A percentile compares a stretch with the other conserved stretches of the same genome.
These are phyloP conservation scores for Chalcosyrphus nemorum DNA, from an alignment of 2,888 invertebrate species.

Conservation along the genomic window DNA sequence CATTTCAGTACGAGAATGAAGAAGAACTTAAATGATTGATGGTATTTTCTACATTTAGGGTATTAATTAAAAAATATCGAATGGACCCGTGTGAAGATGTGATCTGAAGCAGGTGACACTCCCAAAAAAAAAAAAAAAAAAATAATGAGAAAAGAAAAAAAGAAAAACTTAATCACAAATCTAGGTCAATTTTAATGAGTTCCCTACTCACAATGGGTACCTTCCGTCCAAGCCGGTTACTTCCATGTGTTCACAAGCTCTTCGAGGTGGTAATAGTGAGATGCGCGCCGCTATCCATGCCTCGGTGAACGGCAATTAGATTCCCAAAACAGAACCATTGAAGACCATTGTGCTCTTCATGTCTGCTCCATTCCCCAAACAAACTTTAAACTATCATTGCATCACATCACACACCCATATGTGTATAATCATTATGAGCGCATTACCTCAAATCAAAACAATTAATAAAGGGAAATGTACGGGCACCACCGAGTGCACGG, in stretches of 20 bases:
- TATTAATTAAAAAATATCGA: constrained; percentile 22
- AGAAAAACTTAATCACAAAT: constrained; percentile 37
- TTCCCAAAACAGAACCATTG: constrained; percentile 14
- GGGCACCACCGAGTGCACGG: constrained; percentile 45
- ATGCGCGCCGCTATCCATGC: neutral
- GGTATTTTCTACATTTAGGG: constrained; percentile 7
- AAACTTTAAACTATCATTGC: constrained; percentile 15
- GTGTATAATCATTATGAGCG: constrained; percentile 25
- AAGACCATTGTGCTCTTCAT: constrained; percentile 16
- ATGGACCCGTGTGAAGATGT: constrained; percentile 22
- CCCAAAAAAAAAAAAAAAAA: constrained; percentile 23
- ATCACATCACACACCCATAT: constrained; percentile 18
- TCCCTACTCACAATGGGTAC: constrained; percentile 26
- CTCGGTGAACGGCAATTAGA: constrained; percentile 23
- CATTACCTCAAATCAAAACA: constrained; percentile 53
- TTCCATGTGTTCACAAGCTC: constrained; percentile 21
- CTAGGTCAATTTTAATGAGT: constrained; percentile 61
- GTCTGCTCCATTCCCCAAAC: constrained; percentile 1
- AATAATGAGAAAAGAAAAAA: constrained; percentile 17
- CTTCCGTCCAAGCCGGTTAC: constrained; percentile 18
- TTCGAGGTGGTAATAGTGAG: constrained; percentile 16
- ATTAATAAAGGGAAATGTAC: constrained; percentile 60
- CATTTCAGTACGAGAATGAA: constrained; percentile 19
- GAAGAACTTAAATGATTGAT: constrained; percentile 22
- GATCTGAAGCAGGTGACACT: constrained; percentile 46